Conservation (phyloP, 2,888 invertebrate species). For the Bellardia pandia region DNA sequence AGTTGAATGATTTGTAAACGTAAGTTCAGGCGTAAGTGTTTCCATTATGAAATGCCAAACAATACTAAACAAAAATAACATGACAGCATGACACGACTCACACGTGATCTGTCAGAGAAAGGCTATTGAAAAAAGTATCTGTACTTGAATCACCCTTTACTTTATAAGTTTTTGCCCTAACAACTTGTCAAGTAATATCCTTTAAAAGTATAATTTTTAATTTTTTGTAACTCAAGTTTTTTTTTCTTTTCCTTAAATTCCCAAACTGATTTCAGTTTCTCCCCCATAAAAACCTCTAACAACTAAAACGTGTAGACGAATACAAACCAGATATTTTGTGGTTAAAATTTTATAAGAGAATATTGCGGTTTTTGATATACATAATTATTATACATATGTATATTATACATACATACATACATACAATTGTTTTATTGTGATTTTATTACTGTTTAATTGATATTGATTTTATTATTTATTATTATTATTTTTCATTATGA, state of each 20-base stretch:
- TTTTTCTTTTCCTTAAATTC: not conserved
- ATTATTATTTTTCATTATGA: constrained; percentile 9
- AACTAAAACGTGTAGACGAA: constrained; percentile 15
- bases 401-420: not conserved
- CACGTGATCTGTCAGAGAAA: too few relatives aligned
- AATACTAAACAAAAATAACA: too few relatives aligned
- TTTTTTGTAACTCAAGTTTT: too few relatives aligned
- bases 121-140: too few relatives aligned
- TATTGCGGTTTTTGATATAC: constrained; percentile 52
- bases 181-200: too few relatives aligned
- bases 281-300: not conserved
- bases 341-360: constrained; percentile 42
- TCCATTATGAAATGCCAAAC: too few relatives aligned
- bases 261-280: not conserved
- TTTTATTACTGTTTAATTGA: constrained; percentile 64
- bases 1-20: too few relatives aligned
- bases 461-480: constrained; percentile 40
- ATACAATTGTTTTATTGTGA: constrained; percentile 38
- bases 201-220: too few relatives aligned
- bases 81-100: too few relatives aligned
- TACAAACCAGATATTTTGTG: constrained; percentile 58
- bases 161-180: too few relatives aligned
- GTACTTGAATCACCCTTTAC: too few relatives aligned
- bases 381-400: constrained; percentile 48
- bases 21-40: too few relatives aligned